These are phyloP conservation scores for Nomada goodeniana DNA, from an alignment of 2,888 invertebrate species.

Conservation along the genomic window DNA sequence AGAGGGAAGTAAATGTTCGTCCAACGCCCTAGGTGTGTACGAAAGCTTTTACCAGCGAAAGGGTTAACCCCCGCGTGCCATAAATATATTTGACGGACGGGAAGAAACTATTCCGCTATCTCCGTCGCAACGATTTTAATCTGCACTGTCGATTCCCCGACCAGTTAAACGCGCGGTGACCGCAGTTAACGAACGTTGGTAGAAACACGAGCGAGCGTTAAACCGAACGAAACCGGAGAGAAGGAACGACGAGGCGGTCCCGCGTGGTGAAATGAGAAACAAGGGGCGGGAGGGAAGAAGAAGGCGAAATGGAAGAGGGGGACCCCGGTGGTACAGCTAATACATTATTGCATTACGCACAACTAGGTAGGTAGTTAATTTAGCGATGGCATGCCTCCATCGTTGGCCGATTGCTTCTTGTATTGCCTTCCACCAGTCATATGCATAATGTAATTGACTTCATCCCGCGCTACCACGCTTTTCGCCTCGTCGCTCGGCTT, in stretches of 20 bases:
- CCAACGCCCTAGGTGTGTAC: no score
- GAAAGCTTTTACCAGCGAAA: no score
- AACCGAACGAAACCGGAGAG: slow-evolving; percentile 11
- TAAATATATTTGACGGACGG: no score
- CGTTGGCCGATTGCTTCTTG: slow-evolving; percentile 80
- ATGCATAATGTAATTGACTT: slow-evolving; percentile 84
- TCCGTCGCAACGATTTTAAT: neutral
- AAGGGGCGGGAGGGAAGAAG: slow-evolving; percentile 17
- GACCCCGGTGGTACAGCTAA: slow-evolving; percentile 54
- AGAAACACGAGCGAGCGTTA: neutral
- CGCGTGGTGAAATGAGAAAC: slow-evolving; percentile 42
- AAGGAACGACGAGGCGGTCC: slow-evolving; percentile 16
- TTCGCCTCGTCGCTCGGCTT: slow-evolving; percentile 65
- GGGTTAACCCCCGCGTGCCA: no score
- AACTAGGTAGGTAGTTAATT: slow-evolving; percentile 82
- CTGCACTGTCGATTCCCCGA: slow-evolving; percentile 24
- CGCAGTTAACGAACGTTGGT: neutral
- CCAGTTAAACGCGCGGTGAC: slow-evolving; percentile 7
- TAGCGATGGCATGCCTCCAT: slow-evolving; percentile 78
- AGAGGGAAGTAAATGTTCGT: no score
- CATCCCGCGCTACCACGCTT: slow-evolving; percentile 75
- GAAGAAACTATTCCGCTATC: neutral
- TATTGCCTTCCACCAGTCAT: slow-evolving; percentile 80
- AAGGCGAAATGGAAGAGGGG: neutral
- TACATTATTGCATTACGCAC: slow-evolving; percentile 82